phyloP scores from a whole-genome alignment of 1,140 invertebrate genomes.

The Heliconius nattereri region DNA sequence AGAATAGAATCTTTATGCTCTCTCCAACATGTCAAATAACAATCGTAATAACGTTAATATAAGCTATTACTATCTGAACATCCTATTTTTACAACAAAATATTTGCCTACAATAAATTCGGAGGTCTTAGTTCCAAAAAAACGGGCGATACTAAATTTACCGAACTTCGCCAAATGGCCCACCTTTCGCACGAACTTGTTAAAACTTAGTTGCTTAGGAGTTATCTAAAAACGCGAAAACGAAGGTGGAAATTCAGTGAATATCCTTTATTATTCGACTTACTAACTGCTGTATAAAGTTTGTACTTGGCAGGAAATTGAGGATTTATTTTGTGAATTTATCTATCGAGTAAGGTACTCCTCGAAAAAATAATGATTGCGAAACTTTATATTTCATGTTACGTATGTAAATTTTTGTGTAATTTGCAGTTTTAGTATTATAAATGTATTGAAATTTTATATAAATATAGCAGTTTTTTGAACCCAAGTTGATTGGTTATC shows the following conservation, averaged over 20 bases:
- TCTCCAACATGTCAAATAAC: neutral
- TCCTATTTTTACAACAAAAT: neutral
- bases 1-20: neutral
- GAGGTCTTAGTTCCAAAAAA: neutral
- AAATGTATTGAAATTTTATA: too few relatives aligned
- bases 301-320: neutral
- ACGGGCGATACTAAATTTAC: slow-evolving; percentile 1
- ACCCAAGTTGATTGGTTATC: too few relatives aligned
- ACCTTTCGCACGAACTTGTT: slow-evolving; percentile 33
- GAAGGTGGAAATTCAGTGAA: slow-evolving; percentile 21
- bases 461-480: too few relatives aligned
- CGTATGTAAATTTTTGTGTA: too few relatives aligned
- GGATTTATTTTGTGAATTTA: neutral
- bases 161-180: slow-evolving; percentile 24
- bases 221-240: slow-evolving; percentile 26
- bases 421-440: too few relatives aligned
- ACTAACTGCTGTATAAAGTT: slow-evolving; percentile 15
- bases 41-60: neutral
- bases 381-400: neutral
- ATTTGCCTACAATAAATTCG: slow-evolving; percentile 9
- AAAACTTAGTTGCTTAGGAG: slow-evolving; percentile 32
- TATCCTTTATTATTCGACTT: slow-evolving; percentile 22
- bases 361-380: neutral
- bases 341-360: neutral
- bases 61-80: neutral